These are phyloP conservation scores for Lathronympha strigana DNA, from an alignment of 2,888 invertebrate species.

Conservation along the genomic window DNA sequence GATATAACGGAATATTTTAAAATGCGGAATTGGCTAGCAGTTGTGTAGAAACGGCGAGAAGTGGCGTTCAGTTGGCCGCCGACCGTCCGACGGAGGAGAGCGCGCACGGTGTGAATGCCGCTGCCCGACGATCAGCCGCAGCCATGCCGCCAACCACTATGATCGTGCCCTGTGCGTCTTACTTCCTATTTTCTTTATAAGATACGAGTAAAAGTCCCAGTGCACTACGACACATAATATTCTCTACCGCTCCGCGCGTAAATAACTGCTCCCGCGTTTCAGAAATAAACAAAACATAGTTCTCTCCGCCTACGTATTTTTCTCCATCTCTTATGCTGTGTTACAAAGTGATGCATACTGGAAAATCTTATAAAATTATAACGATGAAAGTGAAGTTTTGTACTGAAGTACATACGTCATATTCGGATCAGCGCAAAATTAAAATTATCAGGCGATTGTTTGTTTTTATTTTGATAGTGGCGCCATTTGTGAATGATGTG, in stretches of 20 bases:
- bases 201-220: conserved; percentile 11
- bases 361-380: conserved; percentile 57
- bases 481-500: conserved; percentile 71
- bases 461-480: conserved; percentile 77
- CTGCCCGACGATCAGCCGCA: conserved; percentile 62
- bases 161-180: conserved; percentile 81
- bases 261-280: conserved; percentile 28
- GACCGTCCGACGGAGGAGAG: conserved; percentile 76
- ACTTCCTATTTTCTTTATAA: conserved; percentile 51
- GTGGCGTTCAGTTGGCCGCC: conserved; percentile 74
- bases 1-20: conserved; percentile 78
- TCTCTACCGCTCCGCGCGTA: conserved; percentile 19
- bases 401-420: conserved; percentile 62
- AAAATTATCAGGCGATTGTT: conserved; percentile 68
- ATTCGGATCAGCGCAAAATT: conserved; percentile 56
- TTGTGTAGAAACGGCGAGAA: conserved; percentile 62
- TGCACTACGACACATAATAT: conserved; percentile 15
- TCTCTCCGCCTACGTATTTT: conserved; percentile 50
- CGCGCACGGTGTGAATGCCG: conserved; percentile 64
- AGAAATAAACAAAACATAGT: conserved; percentile 45
- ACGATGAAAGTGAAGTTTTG: conserved; percentile 54
- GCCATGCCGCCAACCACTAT: conserved; percentile 82
- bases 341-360: conserved; percentile 57
- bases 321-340: conserved; percentile 51
- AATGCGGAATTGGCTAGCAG: conserved; percentile 81